Base-by-base conservation (phyloP, 1,140 invertebrate species). In the Antheraea mylitta region DNA sequence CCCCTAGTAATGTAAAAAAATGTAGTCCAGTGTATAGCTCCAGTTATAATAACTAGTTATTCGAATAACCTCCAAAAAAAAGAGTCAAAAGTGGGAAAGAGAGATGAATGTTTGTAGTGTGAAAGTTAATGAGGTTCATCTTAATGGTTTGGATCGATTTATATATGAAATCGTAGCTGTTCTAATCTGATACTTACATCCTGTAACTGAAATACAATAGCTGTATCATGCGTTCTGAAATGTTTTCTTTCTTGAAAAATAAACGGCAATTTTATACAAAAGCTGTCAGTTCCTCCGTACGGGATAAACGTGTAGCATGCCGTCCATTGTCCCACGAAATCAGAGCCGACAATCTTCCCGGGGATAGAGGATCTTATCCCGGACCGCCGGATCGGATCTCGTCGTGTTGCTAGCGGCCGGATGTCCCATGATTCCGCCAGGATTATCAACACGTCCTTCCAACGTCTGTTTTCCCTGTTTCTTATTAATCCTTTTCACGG, bases 251-350 rank as follows among this genome's bases (percentile, higher is more conserved):
- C 45, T 53, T 48, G 64, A 19, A 70, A 67, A 58, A 67, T 16
- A 61, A 38, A 19, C 19, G 58, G 13, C 19, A 65, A 48, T 77
- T 78, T 74, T 77, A 80, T 79, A 82, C 74, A 80, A 85, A 82
- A 82, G 83, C 77, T 88, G 85, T 85, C 83, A 84, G 61, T 69
- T 65, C 13, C 74, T 65, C 67, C 67, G 72, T 67, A 70, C 76
- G 71, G 79, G 72, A 82, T 83, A 78, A 80, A 78, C 76, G 76
- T 67, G 65, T 68, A 76, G 77, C 77, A 69, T 74, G 70, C 68
- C 76, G 79, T 77, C 77, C 75, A 84, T 82, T 85, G 82, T 87
- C 73, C 71, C 76, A 77, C 78, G 76, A 80, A 86, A 85, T 89
- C 81, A 82, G 77, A 69, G 75, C 69, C 76, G 77, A 81, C 79